phyloP scores from a whole-genome alignment of 2,888 invertebrate genomes.

The Muscina levida region DNA sequence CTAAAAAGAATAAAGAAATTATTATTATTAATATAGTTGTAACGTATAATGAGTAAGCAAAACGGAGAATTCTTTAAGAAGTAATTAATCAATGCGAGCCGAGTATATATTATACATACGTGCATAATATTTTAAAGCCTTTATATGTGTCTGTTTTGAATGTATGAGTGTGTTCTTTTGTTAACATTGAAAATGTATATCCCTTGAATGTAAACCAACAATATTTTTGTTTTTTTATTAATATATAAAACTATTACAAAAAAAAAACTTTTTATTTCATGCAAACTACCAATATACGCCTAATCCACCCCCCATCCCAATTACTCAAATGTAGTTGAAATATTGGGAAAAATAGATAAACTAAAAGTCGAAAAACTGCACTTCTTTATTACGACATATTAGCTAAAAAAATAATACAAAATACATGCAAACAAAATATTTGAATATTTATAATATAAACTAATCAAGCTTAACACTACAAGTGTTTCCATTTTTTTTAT shows the following conservation, averaged over 20 bases:
- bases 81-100: conserved; percentile 9
- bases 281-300: neutral
- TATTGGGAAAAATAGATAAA: neutral
- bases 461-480: conserved; percentile 56
- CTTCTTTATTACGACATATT: conserved; percentile 44
- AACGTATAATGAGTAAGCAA: neutral
- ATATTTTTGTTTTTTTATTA: conserved; percentile 61
- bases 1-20: conserved; percentile 22
- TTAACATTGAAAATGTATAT: conserved; percentile 63
- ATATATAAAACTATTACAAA: conserved; percentile 19
- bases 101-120: conserved; percentile 38
- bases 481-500: conserved; percentile 50
- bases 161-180: conserved; percentile 60
- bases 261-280: conserved; percentile 34
- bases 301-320: neutral
- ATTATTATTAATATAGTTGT: conserved; percentile 2
- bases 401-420: conserved; percentile 54
- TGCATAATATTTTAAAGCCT: conserved; percentile 60
- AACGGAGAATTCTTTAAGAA: conserved; percentile 44
- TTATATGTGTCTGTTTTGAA: conserved; percentile 56
- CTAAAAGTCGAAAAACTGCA: conserved; percentile 37
- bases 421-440: conserved; percentile 37
- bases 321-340: too few relatives aligned
- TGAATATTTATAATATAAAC: conserved; percentile 15
- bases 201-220: conserved; percentile 49